A percentile compares a stretch with the other conserved stretches of the same genome.
Evolutionary conservation across 2,113 vertebrate genomes (phyloP).

Genomic region (Eira barbara): DNA sequence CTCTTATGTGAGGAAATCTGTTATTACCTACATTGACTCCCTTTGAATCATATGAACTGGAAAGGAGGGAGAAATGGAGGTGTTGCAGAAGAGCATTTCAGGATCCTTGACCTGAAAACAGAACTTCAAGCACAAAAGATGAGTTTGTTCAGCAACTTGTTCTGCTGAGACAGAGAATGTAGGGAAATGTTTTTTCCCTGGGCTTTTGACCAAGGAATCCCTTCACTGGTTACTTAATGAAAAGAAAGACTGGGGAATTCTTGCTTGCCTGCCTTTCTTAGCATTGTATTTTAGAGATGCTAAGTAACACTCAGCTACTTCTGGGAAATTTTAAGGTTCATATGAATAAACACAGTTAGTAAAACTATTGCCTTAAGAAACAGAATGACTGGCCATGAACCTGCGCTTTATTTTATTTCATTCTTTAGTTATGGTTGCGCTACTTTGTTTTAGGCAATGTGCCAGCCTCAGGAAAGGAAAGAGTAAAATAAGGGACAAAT

Average conservation of each 20-base stretch:
- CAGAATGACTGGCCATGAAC: not conserved
- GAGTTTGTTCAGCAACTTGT: slow-evolving; percentile 56
- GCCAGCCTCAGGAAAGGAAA: not conserved
- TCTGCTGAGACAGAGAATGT: slow-evolving; percentile 55
- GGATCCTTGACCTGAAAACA: slow-evolving; percentile 48
- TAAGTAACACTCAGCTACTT: not conserved
- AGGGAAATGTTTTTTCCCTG: not conserved
- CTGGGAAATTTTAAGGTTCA: not conserved
- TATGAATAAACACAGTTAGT: not conserved
- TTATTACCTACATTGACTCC: not conserved
- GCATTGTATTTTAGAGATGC: not conserved
- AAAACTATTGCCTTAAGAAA: not conserved
- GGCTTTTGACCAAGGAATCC: slow-evolving; percentile 37
- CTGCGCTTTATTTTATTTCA: not conserved
- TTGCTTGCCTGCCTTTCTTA: not conserved
- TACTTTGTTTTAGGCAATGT: not conserved
- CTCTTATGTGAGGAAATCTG: not conserved
- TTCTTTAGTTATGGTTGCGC: not conserved
- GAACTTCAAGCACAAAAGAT: slow-evolving; percentile 4
- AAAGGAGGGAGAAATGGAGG: not conserved
- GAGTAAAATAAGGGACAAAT: not conserved
- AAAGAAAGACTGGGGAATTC: not conserved
- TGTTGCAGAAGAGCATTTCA: not conserved
- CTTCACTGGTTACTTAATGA: slow-evolving; percentile 25
- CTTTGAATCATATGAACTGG: not conserved